Conservation (phyloP, 2,888 invertebrate species). For the Melipona beecheii region DNA sequence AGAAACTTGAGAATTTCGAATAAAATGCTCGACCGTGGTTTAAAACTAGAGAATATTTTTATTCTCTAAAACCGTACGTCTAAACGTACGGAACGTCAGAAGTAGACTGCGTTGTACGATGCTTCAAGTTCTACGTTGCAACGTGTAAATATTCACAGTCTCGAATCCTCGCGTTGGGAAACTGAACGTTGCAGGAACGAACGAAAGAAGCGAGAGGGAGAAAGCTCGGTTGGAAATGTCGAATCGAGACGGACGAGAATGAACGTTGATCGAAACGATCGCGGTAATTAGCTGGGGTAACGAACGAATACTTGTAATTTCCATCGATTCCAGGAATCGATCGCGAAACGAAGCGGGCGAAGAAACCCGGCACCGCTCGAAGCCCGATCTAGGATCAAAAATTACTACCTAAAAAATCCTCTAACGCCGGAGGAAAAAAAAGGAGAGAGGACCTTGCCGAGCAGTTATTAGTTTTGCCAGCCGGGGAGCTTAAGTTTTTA, state of each 20-base stretch:
- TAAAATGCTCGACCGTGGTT: background rate
- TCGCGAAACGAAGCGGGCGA: slow-evolving; percentile 30
- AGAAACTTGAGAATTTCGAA: too few species aligned
- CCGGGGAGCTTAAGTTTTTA: slow-evolving; percentile 71
- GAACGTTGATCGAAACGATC: background rate
- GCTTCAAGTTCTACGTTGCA: too few species aligned
- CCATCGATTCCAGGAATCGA: slow-evolving; percentile 3
- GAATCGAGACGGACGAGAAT: background rate
- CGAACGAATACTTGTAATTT: slow-evolving; percentile 33
- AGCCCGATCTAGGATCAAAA: slow-evolving; percentile 61
- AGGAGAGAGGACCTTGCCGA: slow-evolving; percentile 65
- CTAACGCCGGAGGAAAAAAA: slow-evolving; percentile 61
- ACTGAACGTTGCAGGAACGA: background rate
- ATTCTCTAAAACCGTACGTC: too few species aligned
- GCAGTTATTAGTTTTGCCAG: slow-evolving; percentile 75
- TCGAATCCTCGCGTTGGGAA: too few species aligned
- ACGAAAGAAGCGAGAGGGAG: background rate
- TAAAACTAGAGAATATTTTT: background rate
- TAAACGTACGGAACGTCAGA: rapidly evolving
- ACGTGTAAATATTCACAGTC: too few species aligned
- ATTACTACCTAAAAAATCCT: slow-evolving; percentile 71
- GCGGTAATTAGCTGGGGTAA: slow-evolving; percentile 4
- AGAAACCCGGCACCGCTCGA: slow-evolving; percentile 44
- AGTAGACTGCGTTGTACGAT: background rate
- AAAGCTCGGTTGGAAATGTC: background rate